phyloP scores from a whole-genome alignment of 2,888 invertebrate species.

The Actias luna region DNA sequence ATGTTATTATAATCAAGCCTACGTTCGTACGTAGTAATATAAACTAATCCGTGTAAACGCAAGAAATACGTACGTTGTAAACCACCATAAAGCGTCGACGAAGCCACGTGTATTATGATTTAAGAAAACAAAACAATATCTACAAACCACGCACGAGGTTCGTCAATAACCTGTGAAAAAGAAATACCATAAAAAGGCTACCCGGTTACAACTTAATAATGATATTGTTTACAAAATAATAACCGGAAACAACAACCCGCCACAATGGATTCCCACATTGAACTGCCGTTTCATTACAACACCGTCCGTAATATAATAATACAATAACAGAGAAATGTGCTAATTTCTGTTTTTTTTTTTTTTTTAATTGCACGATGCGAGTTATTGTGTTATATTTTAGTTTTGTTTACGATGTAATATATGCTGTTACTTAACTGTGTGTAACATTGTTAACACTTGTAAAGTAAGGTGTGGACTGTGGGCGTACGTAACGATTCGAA shows the following conservation, averaged over 20 bases:
- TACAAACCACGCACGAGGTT: background rate
- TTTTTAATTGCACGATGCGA: constrained; percentile 25
- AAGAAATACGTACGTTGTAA: background rate
- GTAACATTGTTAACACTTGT: background rate
- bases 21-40: no score
- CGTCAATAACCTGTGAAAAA: constrained; percentile 10
- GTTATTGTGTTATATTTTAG: constrained; percentile 8
- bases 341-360: constrained; percentile 27
- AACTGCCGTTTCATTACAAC: constrained; percentile 26
- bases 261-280: constrained; percentile 18
- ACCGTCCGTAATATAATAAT: constrained; percentile 26
- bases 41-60: no score
- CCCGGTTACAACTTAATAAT: constrained; percentile 4
- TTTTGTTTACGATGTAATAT: background rate
- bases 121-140: background rate
- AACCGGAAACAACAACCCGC: constrained; percentile 18
- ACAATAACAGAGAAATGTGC: constrained; percentile 23
- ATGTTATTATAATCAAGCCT: no score
- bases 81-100: background rate
- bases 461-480: no score
- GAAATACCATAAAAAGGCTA: background rate
- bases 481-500: no score
- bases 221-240: constrained; percentile 9
- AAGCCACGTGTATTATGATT: background rate
- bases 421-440: background rate